Conservation (phyloP, 2,888 invertebrate species). For the Rhingia rostrata region DNA sequence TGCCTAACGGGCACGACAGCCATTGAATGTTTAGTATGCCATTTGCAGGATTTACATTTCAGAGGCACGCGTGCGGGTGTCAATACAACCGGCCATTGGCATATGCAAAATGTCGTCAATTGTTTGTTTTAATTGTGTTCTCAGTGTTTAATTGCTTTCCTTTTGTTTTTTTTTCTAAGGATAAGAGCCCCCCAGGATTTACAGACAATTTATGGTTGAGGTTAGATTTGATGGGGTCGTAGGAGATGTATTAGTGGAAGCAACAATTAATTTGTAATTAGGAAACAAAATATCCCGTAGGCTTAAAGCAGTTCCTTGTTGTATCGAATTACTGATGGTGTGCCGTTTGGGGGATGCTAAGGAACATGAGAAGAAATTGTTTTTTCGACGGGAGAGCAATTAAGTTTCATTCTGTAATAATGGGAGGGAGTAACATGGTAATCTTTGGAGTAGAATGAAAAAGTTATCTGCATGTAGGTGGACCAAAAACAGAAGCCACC, state of each 20-base stretch:
- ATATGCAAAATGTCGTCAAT: slow-evolving; percentile 48
- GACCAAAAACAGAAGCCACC: too few relatives aligned
- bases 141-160: slow-evolving; percentile 30
- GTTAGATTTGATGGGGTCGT: not conserved
- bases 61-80: slow-evolving; percentile 13
- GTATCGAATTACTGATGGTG: too few relatives aligned
- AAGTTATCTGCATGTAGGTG: too few relatives aligned
- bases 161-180: slow-evolving; percentile 12
- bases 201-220: slow-evolving; percentile 26
- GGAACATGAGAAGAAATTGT: too few relatives aligned
- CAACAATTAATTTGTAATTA: slow-evolving; percentile 52
- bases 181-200: not conserved
- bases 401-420: too few relatives aligned
- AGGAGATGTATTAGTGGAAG: not conserved
- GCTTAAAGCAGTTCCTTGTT: too few relatives aligned
- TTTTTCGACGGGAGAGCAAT: too few relatives aligned
- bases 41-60: slow-evolving; percentile 33
- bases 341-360: too few relatives aligned
- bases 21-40: slow-evolving; percentile 53
- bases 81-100: slow-evolving; percentile 7
- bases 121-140: slow-evolving; percentile 51
- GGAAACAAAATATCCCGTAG: not conserved
- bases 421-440: too few relatives aligned
- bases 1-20: slow-evolving; percentile 38
- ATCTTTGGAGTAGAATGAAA: too few relatives aligned